phyloP scores from a whole-genome alignment of 1,140 invertebrate species.

The Zaprionus taronus region DNA sequence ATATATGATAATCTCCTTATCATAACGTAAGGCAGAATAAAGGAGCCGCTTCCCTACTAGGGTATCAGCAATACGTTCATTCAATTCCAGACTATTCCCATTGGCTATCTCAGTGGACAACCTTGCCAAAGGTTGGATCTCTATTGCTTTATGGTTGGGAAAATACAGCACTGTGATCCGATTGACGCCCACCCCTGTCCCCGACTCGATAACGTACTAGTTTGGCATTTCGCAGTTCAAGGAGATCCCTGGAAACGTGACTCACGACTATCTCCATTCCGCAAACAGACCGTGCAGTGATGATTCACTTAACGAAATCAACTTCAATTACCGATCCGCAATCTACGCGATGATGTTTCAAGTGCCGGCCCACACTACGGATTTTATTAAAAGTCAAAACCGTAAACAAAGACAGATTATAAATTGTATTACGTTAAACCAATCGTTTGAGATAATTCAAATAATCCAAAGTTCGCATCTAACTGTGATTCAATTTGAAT shows the following conservation, averaged over 20 bases:
- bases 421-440: neutral
- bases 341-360: conserved; percentile 1
- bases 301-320: neutral
- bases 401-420: neutral
- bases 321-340: neutral
- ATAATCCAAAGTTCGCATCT: neutral
- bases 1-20: too few relatives aligned
- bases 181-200: neutral
- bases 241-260: neutral
- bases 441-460: neutral
- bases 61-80: neutral
- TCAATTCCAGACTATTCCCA: neutral
- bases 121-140: neutral
- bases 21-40: neutral
- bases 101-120: neutral
- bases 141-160: neutral
- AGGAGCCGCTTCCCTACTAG: neutral
- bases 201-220: too few relatives aligned
- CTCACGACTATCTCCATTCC: neutral
- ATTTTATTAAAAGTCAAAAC: neutral
- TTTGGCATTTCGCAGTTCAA: neutral
- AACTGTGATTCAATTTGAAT: neutral
- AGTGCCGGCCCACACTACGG: neutral
- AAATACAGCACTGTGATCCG: too few relatives aligned
- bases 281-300: neutral